phyloP scores from a whole-genome alignment of 2,797 vertebrate genomes.

The Rousettus madagascariensis region DNA sequence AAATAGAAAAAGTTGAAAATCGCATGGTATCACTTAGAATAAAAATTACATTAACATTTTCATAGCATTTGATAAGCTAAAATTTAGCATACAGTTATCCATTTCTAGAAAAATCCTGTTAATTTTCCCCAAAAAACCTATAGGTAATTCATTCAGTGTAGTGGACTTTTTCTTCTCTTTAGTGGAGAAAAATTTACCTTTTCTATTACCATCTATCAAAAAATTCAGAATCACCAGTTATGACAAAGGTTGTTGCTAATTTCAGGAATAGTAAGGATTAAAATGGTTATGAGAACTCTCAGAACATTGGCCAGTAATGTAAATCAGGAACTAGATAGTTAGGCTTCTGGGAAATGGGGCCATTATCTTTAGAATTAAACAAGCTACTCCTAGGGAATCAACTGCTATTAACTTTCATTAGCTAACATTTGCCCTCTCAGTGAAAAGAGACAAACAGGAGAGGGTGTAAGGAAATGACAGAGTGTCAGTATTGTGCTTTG shows the following conservation, averaged over 20 bases:
- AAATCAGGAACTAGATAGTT: constrained; percentile 58
- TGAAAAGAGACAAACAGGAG: neutral
- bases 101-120: constrained; percentile 2
- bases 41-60: constrained; percentile 37
- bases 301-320: neutral
- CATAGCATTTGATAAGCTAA: constrained; percentile 41
- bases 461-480: neutral
- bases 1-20: too few relatives aligned
- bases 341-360: constrained; percentile 63
- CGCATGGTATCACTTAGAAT: neutral
- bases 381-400: constrained; percentile 39
- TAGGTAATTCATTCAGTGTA: neutral
- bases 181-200: constrained; percentile 16
- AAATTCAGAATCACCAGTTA: constrained; percentile 33
- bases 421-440: constrained; percentile 20
- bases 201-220: constrained; percentile 47
- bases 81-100: neutral
- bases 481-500: neutral
- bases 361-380: constrained; percentile 68
- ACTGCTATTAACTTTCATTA: constrained; percentile 64
- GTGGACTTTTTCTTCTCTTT: neutral
- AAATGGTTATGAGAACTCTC: constrained; percentile 7
- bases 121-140: constrained; percentile 27
- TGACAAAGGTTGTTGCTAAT: constrained; percentile 34
- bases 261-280: constrained; percentile 27